Base-by-base conservation (phyloP, 2,797 vertebrate genomes). In the Crypturellus tataupa region DNA sequence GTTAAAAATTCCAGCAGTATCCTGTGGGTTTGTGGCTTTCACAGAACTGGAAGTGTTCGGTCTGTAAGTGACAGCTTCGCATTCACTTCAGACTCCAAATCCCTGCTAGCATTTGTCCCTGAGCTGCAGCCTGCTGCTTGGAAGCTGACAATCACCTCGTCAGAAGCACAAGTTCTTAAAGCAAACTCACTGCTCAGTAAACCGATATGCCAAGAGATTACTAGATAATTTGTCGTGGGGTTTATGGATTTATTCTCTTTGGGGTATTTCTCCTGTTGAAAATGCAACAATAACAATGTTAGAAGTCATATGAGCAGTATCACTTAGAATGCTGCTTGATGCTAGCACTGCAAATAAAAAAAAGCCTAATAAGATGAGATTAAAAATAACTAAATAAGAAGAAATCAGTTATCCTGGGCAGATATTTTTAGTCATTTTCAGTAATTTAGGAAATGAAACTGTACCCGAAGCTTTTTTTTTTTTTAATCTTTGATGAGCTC, bases 51-150 rank as follows among this genome's bases (percentile, higher is more conserved):
- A 88, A 93, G 79, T 90, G 76, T 85, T 92, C 39, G 44, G 60
- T 80, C 83, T 94, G 80, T 75, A 39, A 56, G 71, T 91, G 90
- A 69, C 86, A 89, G 69, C 59, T 96, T 96, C 95, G 89, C 51
- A 42, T 94, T 87, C 49, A 67, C 55, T 96, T 87, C 84, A 92
- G 55, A 63, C 69, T 95, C 93, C 87, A 84, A 59, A 82, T 80
- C 75, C 85, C 73, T 76, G 56, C 85, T 92, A 59, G 77, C 4
- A 2, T 95, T 95, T 93, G 60, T 96, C 12, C 17, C 93, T 90
- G 93, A 37, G 19, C 63, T 85, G 4, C 89, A 86, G 80, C 77
- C 60, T 81, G 72, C 12, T 83, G 93, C 89, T 94, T 91, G 91
- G 87, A 79, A 97, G 78, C 63, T 93, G 70, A 87, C 82, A 49